phyloP scores from a whole-genome alignment of 2,888 invertebrate genomes.

The Drosophila prolongata region DNA sequence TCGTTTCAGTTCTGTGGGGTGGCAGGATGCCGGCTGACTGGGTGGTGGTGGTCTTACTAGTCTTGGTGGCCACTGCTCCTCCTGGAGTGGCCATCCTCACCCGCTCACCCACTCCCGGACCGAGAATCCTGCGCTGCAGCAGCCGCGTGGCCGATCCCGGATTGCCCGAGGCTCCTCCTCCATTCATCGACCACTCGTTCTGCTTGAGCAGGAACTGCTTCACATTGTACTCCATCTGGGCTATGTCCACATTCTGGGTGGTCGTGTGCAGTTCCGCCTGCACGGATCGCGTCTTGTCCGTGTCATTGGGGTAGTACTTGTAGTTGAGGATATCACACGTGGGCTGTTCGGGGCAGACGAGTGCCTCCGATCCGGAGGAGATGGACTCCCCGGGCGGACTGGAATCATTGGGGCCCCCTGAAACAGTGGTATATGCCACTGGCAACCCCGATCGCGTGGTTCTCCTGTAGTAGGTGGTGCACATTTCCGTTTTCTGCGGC shows the following conservation, averaged over 20 bases:
- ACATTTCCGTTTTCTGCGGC: slow-evolving; percentile 60
- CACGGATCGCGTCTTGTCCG: slow-evolving; percentile 78
- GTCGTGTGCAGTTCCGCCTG: slow-evolving; percentile 81
- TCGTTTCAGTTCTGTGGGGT: slow-evolving; percentile 84
- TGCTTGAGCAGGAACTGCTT: slow-evolving; percentile 89
- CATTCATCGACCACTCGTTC: slow-evolving; percentile 84
- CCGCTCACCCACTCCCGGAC: slow-evolving; percentile 78
- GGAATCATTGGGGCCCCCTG: slow-evolving; percentile 4
- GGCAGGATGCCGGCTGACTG: slow-evolving; percentile 58
- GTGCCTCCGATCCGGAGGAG: slow-evolving; percentile 65
- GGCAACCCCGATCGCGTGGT: slow-evolving; percentile 80
- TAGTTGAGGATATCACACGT: slow-evolving; percentile 83
- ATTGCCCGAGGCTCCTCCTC: slow-evolving; percentile 27
- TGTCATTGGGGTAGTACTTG: slow-evolving; percentile 82
- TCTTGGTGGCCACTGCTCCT: slow-evolving; percentile 48
- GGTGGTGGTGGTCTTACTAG: slow-evolving; percentile 42
- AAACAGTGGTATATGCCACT: slow-evolving; percentile 74
- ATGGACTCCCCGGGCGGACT: slow-evolving; percentile 42
- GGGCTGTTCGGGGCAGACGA: slow-evolving; percentile 77
- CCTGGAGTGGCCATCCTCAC: slow-evolving; percentile 67
- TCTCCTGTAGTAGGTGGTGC: slow-evolving; percentile 79
- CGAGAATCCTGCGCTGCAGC: slow-evolving; percentile 73
- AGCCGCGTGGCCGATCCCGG: slow-evolving; percentile 16
- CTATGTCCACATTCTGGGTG: slow-evolving; percentile 86
- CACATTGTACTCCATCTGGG: slow-evolving; percentile 91